These are phyloP conservation scores for Apotomis capreana DNA, from an alignment of 2,888 invertebrate species.

Conservation along the genomic window DNA sequence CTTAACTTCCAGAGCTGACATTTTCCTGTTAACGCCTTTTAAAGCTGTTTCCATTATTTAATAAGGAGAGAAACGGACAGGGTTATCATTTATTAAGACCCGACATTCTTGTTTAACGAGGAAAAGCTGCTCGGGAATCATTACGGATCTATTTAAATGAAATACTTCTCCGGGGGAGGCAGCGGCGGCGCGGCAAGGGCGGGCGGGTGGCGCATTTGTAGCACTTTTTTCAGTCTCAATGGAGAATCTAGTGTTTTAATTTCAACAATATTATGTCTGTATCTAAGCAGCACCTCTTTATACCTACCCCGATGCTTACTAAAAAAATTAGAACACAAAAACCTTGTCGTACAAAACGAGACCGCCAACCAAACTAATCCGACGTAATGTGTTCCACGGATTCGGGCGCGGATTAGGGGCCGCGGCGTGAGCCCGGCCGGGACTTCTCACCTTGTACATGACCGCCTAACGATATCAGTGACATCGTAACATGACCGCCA, in stretches of 20 bases:
- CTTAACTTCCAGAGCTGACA: background rate
- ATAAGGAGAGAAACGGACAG: constrained; percentile 1
- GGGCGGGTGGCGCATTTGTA: background rate
- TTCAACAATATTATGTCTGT: too few relatives aligned
- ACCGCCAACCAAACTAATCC: too few relatives aligned
- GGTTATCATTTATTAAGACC: constrained; percentile 14
- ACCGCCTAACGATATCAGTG: background rate
- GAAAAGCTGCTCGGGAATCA: constrained; percentile 14
- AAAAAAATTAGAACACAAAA: too few relatives aligned
- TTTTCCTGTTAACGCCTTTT: constrained; percentile 9
- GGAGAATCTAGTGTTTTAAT: too few relatives aligned
- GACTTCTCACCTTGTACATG: too few relatives aligned
- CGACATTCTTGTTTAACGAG: constrained; percentile 10
- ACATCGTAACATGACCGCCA: background rate
- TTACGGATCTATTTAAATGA: constrained; percentile 1
- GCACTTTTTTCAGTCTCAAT: too few relatives aligned
- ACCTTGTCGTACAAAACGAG: too few relatives aligned
- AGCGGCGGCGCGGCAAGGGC: background rate
- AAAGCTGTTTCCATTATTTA: constrained; percentile 17
- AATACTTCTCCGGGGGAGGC: background rate
- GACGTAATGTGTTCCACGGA: too few relatives aligned
- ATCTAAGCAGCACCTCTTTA: too few relatives aligned
- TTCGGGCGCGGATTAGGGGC: too few relatives aligned
- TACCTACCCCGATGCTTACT: too few relatives aligned
- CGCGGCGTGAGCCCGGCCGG: too few relatives aligned